Conservation (phyloP, 2,113 vertebrate species). For the Amazona guildingii region DNA sequence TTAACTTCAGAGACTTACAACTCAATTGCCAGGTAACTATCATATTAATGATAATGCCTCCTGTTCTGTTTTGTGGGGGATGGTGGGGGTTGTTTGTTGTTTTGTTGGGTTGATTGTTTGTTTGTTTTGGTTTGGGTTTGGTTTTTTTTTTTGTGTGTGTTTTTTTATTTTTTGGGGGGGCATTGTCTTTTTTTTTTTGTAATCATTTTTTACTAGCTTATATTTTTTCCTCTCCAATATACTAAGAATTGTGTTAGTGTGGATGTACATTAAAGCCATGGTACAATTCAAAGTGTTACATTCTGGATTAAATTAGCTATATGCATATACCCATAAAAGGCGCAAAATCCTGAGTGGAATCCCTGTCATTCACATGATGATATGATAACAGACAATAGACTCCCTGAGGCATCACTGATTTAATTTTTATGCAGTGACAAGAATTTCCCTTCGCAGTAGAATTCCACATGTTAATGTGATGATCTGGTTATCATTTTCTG, state of each 20-base stretch:
- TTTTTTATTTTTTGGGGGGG: background rate
- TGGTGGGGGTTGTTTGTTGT: background rate
- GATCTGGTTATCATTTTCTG: background rate
- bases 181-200: background rate
- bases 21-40: background rate
- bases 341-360: background rate
- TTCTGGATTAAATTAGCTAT: background rate
- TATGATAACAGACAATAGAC: background rate
- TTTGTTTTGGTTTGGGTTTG: background rate
- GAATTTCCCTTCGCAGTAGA: background rate
- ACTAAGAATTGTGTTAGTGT: background rate
- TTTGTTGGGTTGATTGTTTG: background rate
- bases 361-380: background rate
- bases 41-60: background rate
- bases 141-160: background rate
- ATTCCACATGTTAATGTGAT: background rate
- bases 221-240: background rate
- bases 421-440: background rate
- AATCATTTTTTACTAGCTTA: background rate
- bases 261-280: background rate
- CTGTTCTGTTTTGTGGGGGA: background rate
- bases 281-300: background rate
- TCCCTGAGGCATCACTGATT: background rate
- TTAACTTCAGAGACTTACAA: background rate
- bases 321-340: background rate